Evolutionary conservation across 2,888 invertebrate genomes (phyloP).

Genomic region (Stenoptilia bipunctidactyla): DNA sequence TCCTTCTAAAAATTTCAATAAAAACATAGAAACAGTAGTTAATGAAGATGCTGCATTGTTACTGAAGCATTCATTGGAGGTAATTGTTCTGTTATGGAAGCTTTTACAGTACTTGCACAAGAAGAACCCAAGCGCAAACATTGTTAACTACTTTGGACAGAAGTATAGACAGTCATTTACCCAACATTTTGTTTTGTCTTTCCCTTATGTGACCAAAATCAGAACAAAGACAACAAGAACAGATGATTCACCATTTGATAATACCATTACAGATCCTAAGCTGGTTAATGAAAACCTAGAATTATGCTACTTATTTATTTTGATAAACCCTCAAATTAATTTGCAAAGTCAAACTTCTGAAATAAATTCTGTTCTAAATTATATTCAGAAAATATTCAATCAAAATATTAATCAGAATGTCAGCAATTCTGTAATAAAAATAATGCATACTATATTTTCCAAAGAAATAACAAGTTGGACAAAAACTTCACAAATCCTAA

Average conservation of each 20-base stretch:
- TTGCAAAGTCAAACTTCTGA: slow-evolving; percentile 41
- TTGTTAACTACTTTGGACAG: slow-evolving; percentile 60
- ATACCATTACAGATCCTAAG: slow-evolving; percentile 45
- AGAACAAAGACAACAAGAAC: slow-evolving; percentile 34
- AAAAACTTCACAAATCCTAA: slow-evolving; percentile 34
- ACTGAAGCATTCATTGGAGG: slow-evolving; percentile 73
- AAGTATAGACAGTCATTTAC: slow-evolving; percentile 67
- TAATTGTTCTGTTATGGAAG: slow-evolving; percentile 73
- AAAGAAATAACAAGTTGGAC: slow-evolving; percentile 46
- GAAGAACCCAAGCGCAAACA: slow-evolving; percentile 40
- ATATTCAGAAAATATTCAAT: slow-evolving; percentile 59
- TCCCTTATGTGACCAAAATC: slow-evolving; percentile 69
- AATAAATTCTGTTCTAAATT: slow-evolving; percentile 48
- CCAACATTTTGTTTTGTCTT: slow-evolving; percentile 67
- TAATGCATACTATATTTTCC: slow-evolving; percentile 42
- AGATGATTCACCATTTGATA: slow-evolving; percentile 25
- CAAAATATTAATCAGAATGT: slow-evolving; percentile 29
- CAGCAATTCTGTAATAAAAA: slow-evolving; percentile 35
- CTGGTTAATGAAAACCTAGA: slow-evolving; percentile 42
- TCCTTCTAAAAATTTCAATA: slow-evolving; percentile 53
- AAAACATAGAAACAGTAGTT: slow-evolving; percentile 60
- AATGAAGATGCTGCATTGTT: slow-evolving; percentile 74
- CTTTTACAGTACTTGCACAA: slow-evolving; percentile 37
- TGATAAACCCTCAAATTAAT: slow-evolving; percentile 49
- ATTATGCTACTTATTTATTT: slow-evolving; percentile 57